Evolutionary conservation across 2,888 invertebrate genomes (phyloP), one percentile per base, ranked within the genome.

Genomic region (Tiphia femorata): DNA sequence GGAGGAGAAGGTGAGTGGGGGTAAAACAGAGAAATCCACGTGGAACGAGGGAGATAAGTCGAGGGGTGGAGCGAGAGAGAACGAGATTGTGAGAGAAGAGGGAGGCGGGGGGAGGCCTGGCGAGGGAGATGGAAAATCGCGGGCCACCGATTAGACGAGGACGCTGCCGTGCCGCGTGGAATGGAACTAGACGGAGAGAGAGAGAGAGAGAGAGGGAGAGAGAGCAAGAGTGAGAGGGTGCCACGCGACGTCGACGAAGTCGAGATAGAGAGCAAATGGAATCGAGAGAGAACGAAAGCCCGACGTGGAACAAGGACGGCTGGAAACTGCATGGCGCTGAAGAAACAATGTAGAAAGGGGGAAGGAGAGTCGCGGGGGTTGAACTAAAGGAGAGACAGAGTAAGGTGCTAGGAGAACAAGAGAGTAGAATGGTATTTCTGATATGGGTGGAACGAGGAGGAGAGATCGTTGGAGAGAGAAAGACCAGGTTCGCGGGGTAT

Each of bases 241-340:
- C n/a, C n/a, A n/a, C n/a, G 49, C 21, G 27, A 12, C 48, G 16
- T 25, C 54, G 58, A 55, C 43, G 49, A 49, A 44, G 14, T n/a
- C 30, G 51, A 27, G 38, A 49, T 35, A 42, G 56, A 51, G 64
- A 58, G 43, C 8, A 30, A 23, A 14, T 14, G 37, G 12, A 35
- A 25, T 38, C 35, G 47, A 16, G 16, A 8, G 30, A 4, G 49
- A 25, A 29, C 23, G 6, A 19, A 21, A 35, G 21, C 8, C 20
- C 23, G 35, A 10, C 4, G 33, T n/a, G 33, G 33, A 33, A 33
- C n/a, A n/a, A 8, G 8, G 33, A 33, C 12, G 33, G 12, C n/a
- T 3, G 4, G n/a, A 6, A n/a, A n/a, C n/a, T n/a, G 20, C 19
- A 41, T 43, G 43, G 33, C 49, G 12, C 33, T 33, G 12, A 20